These are phyloP conservation scores for Mechanitis messenoides DNA, from an alignment of 2,888 invertebrate genomes.

Conservation along the genomic window DNA sequence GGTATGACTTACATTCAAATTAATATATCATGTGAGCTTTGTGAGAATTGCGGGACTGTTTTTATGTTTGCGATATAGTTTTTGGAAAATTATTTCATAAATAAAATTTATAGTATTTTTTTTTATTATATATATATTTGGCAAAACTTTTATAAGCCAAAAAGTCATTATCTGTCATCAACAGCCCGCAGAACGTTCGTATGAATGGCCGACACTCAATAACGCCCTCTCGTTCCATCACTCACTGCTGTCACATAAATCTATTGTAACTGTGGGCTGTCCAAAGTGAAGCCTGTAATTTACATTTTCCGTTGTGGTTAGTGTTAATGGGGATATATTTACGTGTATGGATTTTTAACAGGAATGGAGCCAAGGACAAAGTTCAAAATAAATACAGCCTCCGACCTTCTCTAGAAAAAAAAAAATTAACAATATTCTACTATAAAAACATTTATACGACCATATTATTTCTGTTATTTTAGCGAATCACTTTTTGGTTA, in stretches of 20 bases:
- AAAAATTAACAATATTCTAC: too few species aligned
- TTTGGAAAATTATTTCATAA: too few species aligned
- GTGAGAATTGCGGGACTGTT: conserved; percentile 24
- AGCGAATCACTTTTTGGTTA: too few species aligned
- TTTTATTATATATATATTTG: background rate
- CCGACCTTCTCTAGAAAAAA: too few species aligned
- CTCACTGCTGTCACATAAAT: conserved; percentile 24
- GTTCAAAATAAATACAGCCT: too few species aligned
- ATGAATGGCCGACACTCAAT: conserved; percentile 29
- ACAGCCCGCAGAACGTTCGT: conserved; percentile 45
- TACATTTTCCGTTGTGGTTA: conserved; percentile 21
- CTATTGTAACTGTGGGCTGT: conserved; percentile 20
- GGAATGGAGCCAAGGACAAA: too few species aligned
- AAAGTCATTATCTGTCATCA: conserved; percentile 49
- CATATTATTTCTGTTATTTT: too few species aligned
- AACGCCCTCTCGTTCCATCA: conserved; percentile 17
- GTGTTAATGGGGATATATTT: conserved; percentile 21
- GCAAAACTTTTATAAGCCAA: conserved; percentile 28
- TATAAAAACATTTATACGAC: too few species aligned
- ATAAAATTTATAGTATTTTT: too few species aligned
- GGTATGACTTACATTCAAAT: conserved; percentile 21
- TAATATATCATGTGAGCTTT: conserved; percentile 12
- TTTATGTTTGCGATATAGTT: conserved; percentile 19
- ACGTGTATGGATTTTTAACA: conserved; percentile 2
- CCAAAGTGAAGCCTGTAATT: conserved; percentile 22